Conservation (phyloP, 2,113 vertebrate species). For the Aldabrachelys gigantea region DNA sequence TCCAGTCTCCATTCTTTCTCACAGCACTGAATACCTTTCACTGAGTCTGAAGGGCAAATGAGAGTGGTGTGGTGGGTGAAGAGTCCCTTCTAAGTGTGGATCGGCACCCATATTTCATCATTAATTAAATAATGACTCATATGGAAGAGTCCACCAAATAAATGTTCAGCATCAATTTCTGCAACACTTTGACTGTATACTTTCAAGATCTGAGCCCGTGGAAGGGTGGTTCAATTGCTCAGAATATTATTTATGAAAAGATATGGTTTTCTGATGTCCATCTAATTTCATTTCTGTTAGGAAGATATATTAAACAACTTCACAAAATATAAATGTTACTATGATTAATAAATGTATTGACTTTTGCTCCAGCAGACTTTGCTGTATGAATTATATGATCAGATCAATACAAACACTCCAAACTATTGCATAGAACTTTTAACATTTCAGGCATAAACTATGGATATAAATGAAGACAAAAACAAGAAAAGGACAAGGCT, state of each 20-base stretch:
- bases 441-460: neutral
- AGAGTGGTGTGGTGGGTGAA: neutral
- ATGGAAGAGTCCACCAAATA: neutral
- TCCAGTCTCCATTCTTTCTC: neutral
- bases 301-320: neutral
- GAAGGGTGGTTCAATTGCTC: neutral
- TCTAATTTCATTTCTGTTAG: neutral
- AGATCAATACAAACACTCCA: neutral
- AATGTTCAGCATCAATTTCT: neutral
- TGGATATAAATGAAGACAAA: neutral
- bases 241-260: neutral
- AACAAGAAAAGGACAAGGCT: neutral
- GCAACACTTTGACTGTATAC: neutral
- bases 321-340: neutral
- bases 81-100: neutral
- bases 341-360: neutral
- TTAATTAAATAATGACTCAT: neutral
- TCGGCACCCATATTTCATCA: neutral
- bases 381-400: neutral
- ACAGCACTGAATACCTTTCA: neutral
- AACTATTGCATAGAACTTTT: neutral
- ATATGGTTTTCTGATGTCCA: neutral
- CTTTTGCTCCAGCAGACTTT: neutral
- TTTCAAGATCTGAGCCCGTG: neutral
- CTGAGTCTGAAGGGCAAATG: neutral